Evolutionary conservation across 2,888 invertebrate species (phyloP).

Genomic region (Slavum lentiscoides): DNA sequence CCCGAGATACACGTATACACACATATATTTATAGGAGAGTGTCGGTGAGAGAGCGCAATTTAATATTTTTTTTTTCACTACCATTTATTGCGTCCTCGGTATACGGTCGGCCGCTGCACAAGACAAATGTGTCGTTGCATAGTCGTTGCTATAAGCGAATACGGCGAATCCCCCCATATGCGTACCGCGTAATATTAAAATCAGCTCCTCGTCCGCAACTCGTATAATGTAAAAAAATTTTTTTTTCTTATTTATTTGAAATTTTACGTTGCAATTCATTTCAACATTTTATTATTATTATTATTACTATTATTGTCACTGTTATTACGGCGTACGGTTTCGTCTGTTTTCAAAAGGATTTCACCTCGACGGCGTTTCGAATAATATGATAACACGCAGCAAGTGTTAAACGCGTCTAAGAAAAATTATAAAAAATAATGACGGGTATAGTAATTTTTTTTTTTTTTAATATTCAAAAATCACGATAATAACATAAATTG

Average conservation of each 20-base stretch:
- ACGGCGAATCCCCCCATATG: neutral
- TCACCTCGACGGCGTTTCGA: neutral
- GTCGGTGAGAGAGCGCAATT: neutral
- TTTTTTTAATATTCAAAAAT: no score
- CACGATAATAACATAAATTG: no score
- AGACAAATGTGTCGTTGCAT: constrained; percentile 21
- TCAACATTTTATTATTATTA: no score
- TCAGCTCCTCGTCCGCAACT: neutral
- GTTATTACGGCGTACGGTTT: neutral
- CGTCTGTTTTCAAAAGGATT: neutral
- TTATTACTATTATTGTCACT: neutral
- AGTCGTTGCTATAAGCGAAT: neutral
- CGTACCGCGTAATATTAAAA: neutral
- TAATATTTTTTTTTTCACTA: constrained; percentile 10
- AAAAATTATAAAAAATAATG: no score
- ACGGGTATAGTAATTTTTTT: no score
- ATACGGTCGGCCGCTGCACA: neutral
- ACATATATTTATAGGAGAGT: neutral
- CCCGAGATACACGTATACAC: neutral
- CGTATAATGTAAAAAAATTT: neutral
- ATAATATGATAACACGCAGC: no score
- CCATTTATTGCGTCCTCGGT: neutral
- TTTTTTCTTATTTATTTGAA: no score
- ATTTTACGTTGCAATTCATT: no score
- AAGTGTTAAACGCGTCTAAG: no score